A percentile compares a stretch with the other conserved stretches of the same genome.
Evolutionary conservation across 2,888 invertebrate genomes (phyloP).

Genomic region (Sicus ferrugineus): DNA sequence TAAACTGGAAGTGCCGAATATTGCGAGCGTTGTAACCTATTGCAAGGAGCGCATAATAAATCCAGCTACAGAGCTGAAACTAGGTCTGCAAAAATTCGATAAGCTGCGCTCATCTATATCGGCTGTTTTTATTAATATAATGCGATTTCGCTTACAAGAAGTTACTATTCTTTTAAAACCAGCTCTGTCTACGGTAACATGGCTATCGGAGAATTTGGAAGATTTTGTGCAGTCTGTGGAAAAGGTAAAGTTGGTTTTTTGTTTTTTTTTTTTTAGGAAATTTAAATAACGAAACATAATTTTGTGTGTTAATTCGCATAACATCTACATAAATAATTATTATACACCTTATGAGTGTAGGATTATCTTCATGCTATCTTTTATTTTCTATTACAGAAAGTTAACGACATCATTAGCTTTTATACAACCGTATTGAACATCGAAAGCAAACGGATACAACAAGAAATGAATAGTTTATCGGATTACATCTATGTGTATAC

Average conservation of each 20-base stretch:
- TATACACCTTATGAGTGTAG: too few species aligned
- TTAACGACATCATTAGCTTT: conserved; percentile 50
- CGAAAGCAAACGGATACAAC: conserved; percentile 78
- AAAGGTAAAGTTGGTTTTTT: conserved; percentile 63
- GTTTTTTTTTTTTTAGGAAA: neutral
- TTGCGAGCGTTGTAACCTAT: conserved; percentile 77
- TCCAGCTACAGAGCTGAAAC: conserved; percentile 71
- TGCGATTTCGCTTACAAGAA: conserved; percentile 73
- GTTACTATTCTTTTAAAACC: conserved; percentile 78
- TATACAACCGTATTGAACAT: conserved; percentile 71
- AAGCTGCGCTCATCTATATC: conserved; percentile 65
- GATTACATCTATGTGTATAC: conserved; percentile 71
- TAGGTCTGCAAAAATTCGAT: conserved; percentile 71
- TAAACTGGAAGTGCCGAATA: conserved; percentile 76
- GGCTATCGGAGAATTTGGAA: conserved; percentile 76
- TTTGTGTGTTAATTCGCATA: too few species aligned
- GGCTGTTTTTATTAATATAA: conserved; percentile 72
- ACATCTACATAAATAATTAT: too few species aligned
- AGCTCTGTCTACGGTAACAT: conserved; percentile 79
- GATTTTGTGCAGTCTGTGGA: conserved; percentile 65
- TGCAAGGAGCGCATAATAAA: conserved; percentile 75
- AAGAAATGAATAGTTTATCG: conserved; percentile 72
- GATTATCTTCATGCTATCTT: too few species aligned
- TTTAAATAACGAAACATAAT: too few species aligned
- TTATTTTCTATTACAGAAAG: conserved; percentile 43